Evolutionary conservation across 2,797 vertebrate genomes (phyloP).

Genomic region (Hemibagrus guttatus): DNA sequence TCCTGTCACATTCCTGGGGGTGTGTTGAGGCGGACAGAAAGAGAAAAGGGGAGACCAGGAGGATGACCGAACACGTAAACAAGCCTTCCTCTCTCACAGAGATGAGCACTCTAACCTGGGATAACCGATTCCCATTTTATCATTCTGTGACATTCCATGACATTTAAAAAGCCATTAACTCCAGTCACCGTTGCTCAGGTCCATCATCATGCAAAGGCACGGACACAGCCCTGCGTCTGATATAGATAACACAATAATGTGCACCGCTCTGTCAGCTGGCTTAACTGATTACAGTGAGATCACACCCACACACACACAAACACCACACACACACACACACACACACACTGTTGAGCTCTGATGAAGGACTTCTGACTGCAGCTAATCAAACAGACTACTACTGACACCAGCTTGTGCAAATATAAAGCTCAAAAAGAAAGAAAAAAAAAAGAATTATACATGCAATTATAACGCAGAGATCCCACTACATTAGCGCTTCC

Average conservation of each 20-base stretch:
- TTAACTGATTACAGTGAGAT: slow-evolving; percentile 58
- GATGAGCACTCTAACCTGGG: slow-evolving; percentile 78
- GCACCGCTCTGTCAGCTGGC: slow-evolving; percentile 47
- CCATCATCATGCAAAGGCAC: slow-evolving; percentile 56
- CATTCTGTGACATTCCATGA: slow-evolving; percentile 84
- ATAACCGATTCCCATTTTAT: slow-evolving; percentile 84
- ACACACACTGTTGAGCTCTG: slow-evolving; percentile 19
- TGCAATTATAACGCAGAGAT: not conserved
- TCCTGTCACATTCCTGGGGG: slow-evolving; percentile 15
- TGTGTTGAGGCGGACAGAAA: slow-evolving; percentile 22
- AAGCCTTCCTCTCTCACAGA: slow-evolving; percentile 39
- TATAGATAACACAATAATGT: slow-evolving; percentile 60
- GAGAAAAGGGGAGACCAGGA: slow-evolving; percentile 37
- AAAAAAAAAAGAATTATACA: not conserved
- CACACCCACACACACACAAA: slow-evolving; percentile 34
- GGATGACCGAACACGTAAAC: slow-evolving; percentile 34
- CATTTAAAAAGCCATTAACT: slow-evolving; percentile 87
- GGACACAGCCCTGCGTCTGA: slow-evolving; percentile 47
- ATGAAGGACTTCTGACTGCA: slow-evolving; percentile 45
- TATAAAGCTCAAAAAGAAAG: not conserved
- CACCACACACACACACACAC: slow-evolving; percentile 35
- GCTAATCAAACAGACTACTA: slow-evolving; percentile 30
- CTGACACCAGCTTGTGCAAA: not conserved
- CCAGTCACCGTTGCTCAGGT: slow-evolving; percentile 73
- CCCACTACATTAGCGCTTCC: not conserved